Evolutionary conservation across 2,113 vertebrate genomes (phyloP).

Genomic region (Ammospiza caudacuta): DNA sequence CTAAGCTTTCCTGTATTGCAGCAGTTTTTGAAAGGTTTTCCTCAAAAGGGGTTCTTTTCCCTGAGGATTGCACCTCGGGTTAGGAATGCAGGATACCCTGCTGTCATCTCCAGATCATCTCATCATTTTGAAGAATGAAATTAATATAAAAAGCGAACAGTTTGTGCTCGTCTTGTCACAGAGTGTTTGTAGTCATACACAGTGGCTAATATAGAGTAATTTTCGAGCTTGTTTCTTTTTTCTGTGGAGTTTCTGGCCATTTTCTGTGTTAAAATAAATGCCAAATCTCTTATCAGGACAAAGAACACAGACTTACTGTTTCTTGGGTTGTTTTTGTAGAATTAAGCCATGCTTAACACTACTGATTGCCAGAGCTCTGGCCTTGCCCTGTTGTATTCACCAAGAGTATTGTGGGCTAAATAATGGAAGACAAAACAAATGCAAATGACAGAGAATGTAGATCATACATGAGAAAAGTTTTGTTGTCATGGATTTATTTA

Average conservation of each 20-base stretch:
- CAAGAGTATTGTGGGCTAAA: not conserved
- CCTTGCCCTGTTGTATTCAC: not conserved
- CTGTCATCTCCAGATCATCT: not conserved
- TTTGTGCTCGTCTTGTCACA: not conserved
- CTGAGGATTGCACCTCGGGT: no score
- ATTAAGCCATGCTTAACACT: rapidly evolving
- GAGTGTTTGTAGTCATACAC: rapidly evolving
- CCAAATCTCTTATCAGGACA: not conserved
- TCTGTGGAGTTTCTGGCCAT: not conserved
- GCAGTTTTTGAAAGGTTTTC: not conserved
- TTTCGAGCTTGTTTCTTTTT: not conserved
- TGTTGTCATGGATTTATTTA: not conserved
- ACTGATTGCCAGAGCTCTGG: not conserved
- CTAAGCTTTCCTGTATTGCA: not conserved
- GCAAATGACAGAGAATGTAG: not conserved
- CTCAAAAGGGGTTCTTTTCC: not conserved
- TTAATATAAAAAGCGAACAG: not conserved
- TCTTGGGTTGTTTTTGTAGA: not conserved
- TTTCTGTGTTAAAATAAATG: not conserved
- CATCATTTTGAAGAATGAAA: not conserved
- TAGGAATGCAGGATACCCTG: not conserved
- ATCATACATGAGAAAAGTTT: not conserved
- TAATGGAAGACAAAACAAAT: not conserved
- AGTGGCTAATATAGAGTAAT: not conserved
- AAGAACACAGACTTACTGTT: not conserved